phyloP scores from a whole-genome alignment of 1,140 invertebrate genomes.

The Drosophila lini region DNA sequence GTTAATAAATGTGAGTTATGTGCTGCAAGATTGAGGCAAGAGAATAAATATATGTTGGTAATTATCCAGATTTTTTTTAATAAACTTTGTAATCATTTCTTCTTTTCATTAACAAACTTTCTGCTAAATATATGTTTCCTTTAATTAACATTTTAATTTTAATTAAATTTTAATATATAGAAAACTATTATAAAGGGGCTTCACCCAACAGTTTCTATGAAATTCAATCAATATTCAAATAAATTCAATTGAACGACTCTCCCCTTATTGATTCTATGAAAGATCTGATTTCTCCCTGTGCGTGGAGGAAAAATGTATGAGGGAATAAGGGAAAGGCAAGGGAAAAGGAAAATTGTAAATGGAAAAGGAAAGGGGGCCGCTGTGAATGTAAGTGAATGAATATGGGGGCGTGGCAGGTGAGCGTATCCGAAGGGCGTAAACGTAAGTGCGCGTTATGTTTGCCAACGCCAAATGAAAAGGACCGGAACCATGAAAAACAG shows the following conservation, averaged over 20 bases:
- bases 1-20: neutral
- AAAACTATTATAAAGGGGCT: neutral
- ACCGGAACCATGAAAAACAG: slow-evolving; percentile 43
- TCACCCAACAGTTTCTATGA: neutral
- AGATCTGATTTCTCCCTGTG: slow-evolving; percentile 13
- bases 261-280: neutral
- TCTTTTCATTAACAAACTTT: too few species aligned
- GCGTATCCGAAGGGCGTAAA: slow-evolving; percentile 44
- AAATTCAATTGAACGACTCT: neutral
- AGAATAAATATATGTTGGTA: neutral
- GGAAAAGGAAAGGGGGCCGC: slow-evolving; percentile 3
- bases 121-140: too few species aligned
- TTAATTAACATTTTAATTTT: too few species aligned
- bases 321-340: neutral
- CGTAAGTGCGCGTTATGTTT: slow-evolving; percentile 52
- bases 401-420: slow-evolving; percentile 35
- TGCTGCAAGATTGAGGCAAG: neutral
- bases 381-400: slow-evolving; percentile 40
- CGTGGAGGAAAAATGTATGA: slow-evolving; percentile 2
- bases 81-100: too few species aligned
- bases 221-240: slow-evolving; percentile 5
- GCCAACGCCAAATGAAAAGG: slow-evolving; percentile 53
- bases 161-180: neutral
- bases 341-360: slow-evolving; percentile 6
- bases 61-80: too few species aligned